phyloP scores from a whole-genome alignment of 2,797 vertebrate genomes.

The Etheostoma perlongum region DNA sequence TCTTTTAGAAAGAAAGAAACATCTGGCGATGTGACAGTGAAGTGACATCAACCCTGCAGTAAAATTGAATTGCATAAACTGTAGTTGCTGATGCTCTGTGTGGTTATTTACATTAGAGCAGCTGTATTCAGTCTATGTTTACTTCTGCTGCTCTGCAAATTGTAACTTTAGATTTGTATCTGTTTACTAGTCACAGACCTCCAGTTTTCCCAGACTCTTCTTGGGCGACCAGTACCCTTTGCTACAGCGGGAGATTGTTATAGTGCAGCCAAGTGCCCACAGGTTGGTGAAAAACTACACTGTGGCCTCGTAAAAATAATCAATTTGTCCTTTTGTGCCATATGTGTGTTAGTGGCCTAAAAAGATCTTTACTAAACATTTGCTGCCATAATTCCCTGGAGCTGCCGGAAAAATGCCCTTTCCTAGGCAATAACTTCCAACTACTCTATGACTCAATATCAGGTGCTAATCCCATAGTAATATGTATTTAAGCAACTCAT shows the following conservation, averaged over 20 bases:
- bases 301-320: background rate
- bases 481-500: background rate
- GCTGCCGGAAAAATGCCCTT: background rate
- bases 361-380: background rate
- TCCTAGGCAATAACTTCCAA: background rate
- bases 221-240: slow-evolving; percentile 92
- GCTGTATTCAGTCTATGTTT: slow-evolving; percentile 54
- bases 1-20: slow-evolving; percentile 1
- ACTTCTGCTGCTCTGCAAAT: slow-evolving; percentile 40
- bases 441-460: background rate
- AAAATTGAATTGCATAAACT: slow-evolving; percentile 22
- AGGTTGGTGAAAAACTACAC: slow-evolving; percentile 83
- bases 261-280: slow-evolving; percentile 95
- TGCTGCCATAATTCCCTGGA: background rate
- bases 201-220: slow-evolving; percentile 90
- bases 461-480: background rate
- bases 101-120: slow-evolving; percentile 44
- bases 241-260: slow-evolving; percentile 98
- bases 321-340: background rate
- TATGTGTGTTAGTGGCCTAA: background rate
- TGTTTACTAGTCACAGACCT: slow-evolving; percentile 91
- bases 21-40: slow-evolving; percentile 37
- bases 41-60: slow-evolving; percentile 21
- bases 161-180: slow-evolving; percentile 51
- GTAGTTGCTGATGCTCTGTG: slow-evolving; percentile 23